Conservation (phyloP, 2,113 vertebrate genomes). For the Jacana jacana region DNA sequence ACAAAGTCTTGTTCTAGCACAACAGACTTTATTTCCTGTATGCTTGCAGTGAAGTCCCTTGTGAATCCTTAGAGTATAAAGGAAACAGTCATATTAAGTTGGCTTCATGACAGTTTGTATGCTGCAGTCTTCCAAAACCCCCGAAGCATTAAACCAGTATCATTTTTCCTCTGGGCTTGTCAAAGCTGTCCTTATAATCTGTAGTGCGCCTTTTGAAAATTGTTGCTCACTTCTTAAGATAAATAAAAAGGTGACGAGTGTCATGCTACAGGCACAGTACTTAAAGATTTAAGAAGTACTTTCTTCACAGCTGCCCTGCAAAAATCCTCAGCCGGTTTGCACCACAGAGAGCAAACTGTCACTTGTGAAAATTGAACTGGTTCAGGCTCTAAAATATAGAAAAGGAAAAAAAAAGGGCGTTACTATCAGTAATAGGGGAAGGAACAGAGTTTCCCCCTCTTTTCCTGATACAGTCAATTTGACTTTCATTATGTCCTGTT, state of each 20-base stretch:
- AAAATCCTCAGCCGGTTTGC: background rate
- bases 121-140: conserved; percentile 42
- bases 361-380: background rate
- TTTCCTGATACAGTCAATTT: background rate
- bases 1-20: conserved; percentile 48
- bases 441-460: background rate
- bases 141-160: conserved; percentile 13
- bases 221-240: conserved; percentile 31
- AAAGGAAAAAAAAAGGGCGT: background rate
- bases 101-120: conserved; percentile 51
- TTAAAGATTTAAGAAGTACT: background rate
- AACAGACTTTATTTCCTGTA: conserved; percentile 64
- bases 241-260: conserved; percentile 29
- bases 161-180: conserved; percentile 49
- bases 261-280: conserved; percentile 23
- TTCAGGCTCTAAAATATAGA: background rate
- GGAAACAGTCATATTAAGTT: conserved; percentile 61
- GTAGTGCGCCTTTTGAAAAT: conserved; percentile 9
- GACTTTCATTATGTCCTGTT: background rate
- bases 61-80: conserved; percentile 60
- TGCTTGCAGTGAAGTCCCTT: conserved; percentile 54
- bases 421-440: background rate
- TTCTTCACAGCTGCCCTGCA: background rate
- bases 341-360: background rate
- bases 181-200: conserved; percentile 1